Conservation (phyloP, 1,140 invertebrate species). For the Drosophila punjabiensis region DNA sequence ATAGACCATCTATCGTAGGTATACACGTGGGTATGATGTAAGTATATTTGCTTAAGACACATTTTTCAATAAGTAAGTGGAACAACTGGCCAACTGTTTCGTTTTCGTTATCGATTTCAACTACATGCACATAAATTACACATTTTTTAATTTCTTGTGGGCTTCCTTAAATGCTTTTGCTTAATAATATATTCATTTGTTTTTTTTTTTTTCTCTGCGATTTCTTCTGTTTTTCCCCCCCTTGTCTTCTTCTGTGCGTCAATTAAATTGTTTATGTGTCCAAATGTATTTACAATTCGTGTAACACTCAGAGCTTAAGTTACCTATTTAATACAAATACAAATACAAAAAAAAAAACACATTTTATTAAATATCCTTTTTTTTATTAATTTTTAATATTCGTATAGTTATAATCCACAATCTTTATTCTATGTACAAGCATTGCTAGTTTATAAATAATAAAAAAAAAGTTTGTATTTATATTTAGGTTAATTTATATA, state of each 20-base stretch:
- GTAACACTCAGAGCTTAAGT: slow-evolving; percentile 75
- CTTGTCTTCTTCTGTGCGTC: slow-evolving; percentile 43
- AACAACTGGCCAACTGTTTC: slow-evolving; percentile 59
- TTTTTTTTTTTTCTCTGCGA: neutral
- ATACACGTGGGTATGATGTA: slow-evolving; percentile 40
- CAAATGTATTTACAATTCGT: slow-evolving; percentile 70
- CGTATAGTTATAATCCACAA: slow-evolving; percentile 58
- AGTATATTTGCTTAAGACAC: slow-evolving; percentile 67
- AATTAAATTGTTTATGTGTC: slow-evolving; percentile 69
- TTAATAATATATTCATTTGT: slow-evolving; percentile 29
- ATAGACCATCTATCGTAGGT: slow-evolving; percentile 35
- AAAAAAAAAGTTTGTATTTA: slow-evolving; percentile 43
- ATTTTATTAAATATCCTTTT: slow-evolving; percentile 52
- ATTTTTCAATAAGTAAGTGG: slow-evolving; percentile 78
- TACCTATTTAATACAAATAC: slow-evolving; percentile 25
- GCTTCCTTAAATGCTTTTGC: slow-evolving; percentile 6
- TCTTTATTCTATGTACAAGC: slow-evolving; percentile 73
- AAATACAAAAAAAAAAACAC: slow-evolving; percentile 50
- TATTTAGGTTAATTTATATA: slow-evolving; percentile 30
- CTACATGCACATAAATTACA: slow-evolving; percentile 47
- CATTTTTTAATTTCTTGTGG: slow-evolving; percentile 24
- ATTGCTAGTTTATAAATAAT: slow-evolving; percentile 73
- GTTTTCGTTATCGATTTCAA: slow-evolving; percentile 28
- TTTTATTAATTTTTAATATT: slow-evolving; percentile 56
- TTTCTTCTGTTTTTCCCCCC: neutral